Evolutionary conservation across 2,113 vertebrate species (phyloP), one percentile per base, ranked within the genome.

Genomic region (Gymnogyps californianus): DNA sequence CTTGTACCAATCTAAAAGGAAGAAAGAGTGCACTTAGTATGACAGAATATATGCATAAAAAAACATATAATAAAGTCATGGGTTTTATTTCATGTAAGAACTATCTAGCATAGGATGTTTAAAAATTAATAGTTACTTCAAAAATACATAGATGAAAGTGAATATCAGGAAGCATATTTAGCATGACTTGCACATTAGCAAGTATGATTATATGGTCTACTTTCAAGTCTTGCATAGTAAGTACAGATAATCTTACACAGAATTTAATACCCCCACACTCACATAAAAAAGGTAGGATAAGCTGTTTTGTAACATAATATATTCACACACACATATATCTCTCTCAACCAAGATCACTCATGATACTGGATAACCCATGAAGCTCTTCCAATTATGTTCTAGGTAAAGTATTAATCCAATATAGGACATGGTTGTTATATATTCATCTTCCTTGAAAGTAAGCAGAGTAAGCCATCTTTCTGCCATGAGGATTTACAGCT

Each of bases 1-100:
- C 95, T 96, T 98, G 96, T 98, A 99, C 99, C 99, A 99, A 52
- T 98, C 99, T 99, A 93, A 88, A 98, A 98, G 32, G 52, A 83
- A 96, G 85, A 96, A n/a, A 94, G n/a, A 88, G 51, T 62, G 32
- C 66, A 97, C 34, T 92, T 54, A 67, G 38, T 42, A 34, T 44
- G 49, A 55, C 25, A 67, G 29, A 55, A 26, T 0, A 4, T 8
- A 13, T 1, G 18, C 32, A 59, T 62, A 31, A 49, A 36, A 71
- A 78, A 32, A 4, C 21, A 61, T 28, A 32, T 19, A 52, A 21
- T 58, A 4, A 91, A 78, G 13, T 38, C 2, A 32, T 1, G 6
- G 8, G 2, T 0, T 40, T 42, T 64, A 55, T 85, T 91, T 66
- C 16, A 13, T 19, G 3, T 34, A 13, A 59, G 25, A 80, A 54